Conservation (phyloP, 2,113 vertebrate genomes). For the Hydrolagus affinis region DNA sequence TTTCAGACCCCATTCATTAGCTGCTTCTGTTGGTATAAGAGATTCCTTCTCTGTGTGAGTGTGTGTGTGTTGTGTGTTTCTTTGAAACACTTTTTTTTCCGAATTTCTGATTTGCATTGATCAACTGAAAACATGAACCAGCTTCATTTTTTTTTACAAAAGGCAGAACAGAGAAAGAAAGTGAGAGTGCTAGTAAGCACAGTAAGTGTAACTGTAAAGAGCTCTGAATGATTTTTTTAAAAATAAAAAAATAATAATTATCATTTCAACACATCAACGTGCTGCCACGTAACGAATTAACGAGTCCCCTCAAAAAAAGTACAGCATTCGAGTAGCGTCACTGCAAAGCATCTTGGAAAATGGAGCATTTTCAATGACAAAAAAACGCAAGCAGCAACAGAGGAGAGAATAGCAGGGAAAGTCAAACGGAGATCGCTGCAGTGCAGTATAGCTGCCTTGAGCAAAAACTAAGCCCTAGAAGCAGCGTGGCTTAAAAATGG, state of each 20-base stretch:
- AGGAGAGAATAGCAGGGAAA: no score
- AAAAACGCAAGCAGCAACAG: no score
- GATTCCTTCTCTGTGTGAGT: no score
- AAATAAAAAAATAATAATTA: not conserved
- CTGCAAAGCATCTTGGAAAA: not conserved
- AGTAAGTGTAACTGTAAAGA: not conserved
- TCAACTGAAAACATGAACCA: not conserved
- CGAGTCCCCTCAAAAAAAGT: not conserved
- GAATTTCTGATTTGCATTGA: not conserved
- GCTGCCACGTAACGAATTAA: not conserved
- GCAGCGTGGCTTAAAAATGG: no score
- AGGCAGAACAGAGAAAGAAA: constrained; percentile 7
- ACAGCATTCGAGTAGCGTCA: not conserved
- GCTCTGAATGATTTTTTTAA: not conserved
- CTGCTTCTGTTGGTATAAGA: no score
- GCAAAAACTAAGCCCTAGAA: no score
- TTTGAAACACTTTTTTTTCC: not conserved
- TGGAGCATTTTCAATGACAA: no score
- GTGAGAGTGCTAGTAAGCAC: not conserved
- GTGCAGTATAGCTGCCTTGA: no score
- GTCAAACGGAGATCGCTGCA: no score
- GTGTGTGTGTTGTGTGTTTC: no score
- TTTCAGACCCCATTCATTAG: no score
- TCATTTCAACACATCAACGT: not conserved
- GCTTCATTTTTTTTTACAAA: constrained; percentile 12